Base-by-base conservation (phyloP, 2,797 vertebrate species). In the Spinus olivaceus region DNA sequence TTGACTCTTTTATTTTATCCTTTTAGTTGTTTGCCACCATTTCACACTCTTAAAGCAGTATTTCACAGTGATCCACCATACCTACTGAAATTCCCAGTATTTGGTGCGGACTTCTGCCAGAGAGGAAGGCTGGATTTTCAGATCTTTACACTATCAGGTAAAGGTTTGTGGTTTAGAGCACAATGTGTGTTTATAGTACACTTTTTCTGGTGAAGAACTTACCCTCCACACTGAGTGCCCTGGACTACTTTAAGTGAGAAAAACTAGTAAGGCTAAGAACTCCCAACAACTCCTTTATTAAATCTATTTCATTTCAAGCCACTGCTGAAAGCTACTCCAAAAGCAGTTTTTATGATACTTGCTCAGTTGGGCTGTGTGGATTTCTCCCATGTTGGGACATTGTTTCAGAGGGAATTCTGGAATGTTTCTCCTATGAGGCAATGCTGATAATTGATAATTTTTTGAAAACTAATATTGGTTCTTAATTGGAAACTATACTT, bases 361-460 rank as follows among this genome's bases (percentile, higher is more conserved):
- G 27, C 30, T 60, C 23, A 25, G 6, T 3, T 35, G 9, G 16
- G 12, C 46, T 74, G 19, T 20, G 10, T 12, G 42, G 28, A 57
- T 49, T 33, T 79, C 4, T 41, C 4, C 1, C 13, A 5, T 5
- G 7, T 3, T 41, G 30, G 9, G 22, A 14, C 3, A 1, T 12
- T 41, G 0, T 47, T 87, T 82, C 27, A 54, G 32, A 76, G 17
- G 8, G 17, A 76, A 20, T 65, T 35, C 24, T 69, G 27, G 6
- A 4, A 57, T 5, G 3, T 7, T 81, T 86, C 44, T 65, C n/a
- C 19, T 28, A 0, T 30, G 30, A 64, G 25, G 9, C 13, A 56
- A 9, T 53, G 16, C 17, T 59, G 39, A 76, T 8, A 33, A 30
- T 37, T 28, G 16, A 5, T 47, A 2, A 10, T n/a, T 39, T 49